Conservation (phyloP, 2,797 vertebrate genomes). For the Euphonia xanthogaster region DNA sequence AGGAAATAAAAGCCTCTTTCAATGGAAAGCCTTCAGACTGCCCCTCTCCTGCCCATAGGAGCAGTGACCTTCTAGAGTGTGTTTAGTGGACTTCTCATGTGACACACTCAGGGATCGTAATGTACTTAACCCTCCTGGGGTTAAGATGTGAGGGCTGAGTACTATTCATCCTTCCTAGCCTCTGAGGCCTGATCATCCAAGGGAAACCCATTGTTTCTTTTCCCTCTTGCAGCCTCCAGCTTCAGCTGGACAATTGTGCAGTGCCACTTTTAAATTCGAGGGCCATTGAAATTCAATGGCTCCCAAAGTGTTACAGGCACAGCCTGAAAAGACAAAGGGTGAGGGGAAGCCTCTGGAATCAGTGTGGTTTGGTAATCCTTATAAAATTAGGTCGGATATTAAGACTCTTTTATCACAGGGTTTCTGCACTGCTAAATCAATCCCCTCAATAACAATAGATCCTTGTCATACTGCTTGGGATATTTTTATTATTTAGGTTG, state of each 20-base stretch:
- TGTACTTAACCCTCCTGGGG: not conserved
- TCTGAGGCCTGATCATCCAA: not conserved
- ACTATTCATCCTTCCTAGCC: not conserved
- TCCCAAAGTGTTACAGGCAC: not conserved
- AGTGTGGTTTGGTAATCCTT: conserved; percentile 40
- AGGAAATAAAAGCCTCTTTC: not conserved
- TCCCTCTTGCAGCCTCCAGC: not conserved
- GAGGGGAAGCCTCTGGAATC: not conserved
- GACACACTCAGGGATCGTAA: not conserved
- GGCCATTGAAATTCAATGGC: conserved; percentile 4
- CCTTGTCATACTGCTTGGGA: not conserved
- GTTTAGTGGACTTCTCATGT: not conserved
- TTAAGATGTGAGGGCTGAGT: not conserved
- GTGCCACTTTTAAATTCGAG: not conserved
- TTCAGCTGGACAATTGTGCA: not conserved
- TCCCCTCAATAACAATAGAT: conserved; percentile 50
- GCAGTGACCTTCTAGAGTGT: not conserved
- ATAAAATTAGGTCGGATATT: conserved; percentile 57
- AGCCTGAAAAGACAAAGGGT: not conserved
- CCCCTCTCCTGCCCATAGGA: not conserved
- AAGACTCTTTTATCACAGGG: not conserved
- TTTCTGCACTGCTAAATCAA: conserved; percentile 4
- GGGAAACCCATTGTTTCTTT: not conserved
- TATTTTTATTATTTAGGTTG: conserved; percentile 54
- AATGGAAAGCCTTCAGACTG: not conserved